Percentiles rank a stretch among this genome's conserved stretches.
Conservation (phyloP, 2,113 vertebrate species). For the Limnothrissa miodon region DNA sequence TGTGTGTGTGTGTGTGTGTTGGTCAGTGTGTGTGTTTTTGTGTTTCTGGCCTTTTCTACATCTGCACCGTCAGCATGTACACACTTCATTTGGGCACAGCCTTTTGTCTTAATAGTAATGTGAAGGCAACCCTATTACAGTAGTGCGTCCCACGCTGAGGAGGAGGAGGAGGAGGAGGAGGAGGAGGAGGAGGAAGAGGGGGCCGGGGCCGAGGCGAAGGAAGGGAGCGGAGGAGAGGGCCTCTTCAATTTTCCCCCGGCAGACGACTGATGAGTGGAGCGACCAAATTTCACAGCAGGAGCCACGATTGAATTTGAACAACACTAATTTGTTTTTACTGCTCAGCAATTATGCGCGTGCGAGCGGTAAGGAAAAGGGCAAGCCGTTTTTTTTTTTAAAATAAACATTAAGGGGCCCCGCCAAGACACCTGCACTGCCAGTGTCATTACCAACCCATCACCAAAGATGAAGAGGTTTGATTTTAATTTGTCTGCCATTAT, state of each 20-base stretch:
- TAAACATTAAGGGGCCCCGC: not conserved
- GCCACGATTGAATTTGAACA: not conserved
- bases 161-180: not conserved
- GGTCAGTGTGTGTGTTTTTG: not conserved
- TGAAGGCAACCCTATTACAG: conserved; percentile 3
- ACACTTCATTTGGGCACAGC: not conserved
- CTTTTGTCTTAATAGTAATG: not conserved
- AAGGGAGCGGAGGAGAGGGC: not conserved
- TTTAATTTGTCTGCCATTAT: not conserved
- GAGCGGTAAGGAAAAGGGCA: not conserved
- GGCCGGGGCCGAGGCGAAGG: too few relatives aligned
- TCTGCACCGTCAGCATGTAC: not conserved
- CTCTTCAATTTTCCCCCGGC: not conserved
- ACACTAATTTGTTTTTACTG: not conserved
- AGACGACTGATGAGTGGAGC: not conserved
- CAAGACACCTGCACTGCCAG: not conserved
- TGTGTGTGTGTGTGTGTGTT: conserved; percentile 5
- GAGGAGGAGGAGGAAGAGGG: not conserved
- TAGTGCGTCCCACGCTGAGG: not conserved
- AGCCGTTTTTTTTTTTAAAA: not conserved
- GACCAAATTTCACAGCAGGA: not conserved
- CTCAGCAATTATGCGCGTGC: not conserved
- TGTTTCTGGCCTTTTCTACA: not conserved
- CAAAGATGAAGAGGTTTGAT: not conserved
- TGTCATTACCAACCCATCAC: not conserved